A percentile compares a stretch with the other conserved stretches of the same genome.
Evolutionary conservation across 1,140 invertebrate species (phyloP).

Genomic region (Caenorhabditis elegans): WBcel235 BX284606.5:8666001-8666500

Average conservation of each 20-base stretch:
- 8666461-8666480: background rate
- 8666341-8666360: background rate
- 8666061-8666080: constrained; percentile 13
- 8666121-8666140: constrained; percentile 15
- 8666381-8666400: background rate
- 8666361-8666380: background rate
- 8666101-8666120: background rate
- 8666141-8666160: constrained; percentile 24
- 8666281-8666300: constrained; percentile 17
- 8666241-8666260: background rate
- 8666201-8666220: constrained; percentile 30
- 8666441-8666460: too few species aligned
- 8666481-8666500: too few species aligned
- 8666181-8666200: background rate
- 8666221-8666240: background rate
- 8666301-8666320: constrained; percentile 7
- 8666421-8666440: too few species aligned
- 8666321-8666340: constrained; percentile 14
- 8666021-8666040: too few species aligned
- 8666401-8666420: too few species aligned
- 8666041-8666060: too few species aligned
- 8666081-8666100: background rate
- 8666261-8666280: background rate
- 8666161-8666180: constrained; percentile 12
- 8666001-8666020: too few species aligned